Conservation (phyloP, 2,888 invertebrate genomes). For the Drosophila mettleri region DNA sequence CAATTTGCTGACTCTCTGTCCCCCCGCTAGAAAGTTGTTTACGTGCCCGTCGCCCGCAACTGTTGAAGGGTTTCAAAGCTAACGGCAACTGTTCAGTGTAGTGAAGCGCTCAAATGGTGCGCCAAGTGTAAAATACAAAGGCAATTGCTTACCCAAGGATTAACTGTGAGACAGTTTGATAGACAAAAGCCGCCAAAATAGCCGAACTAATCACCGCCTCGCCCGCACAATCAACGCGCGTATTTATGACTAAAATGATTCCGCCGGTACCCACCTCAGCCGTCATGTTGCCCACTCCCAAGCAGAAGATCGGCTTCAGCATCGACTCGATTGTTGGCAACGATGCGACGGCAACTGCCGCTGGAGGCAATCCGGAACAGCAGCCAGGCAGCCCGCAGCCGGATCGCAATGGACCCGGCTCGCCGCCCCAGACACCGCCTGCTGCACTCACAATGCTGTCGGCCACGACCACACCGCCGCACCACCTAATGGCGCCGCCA, state of each 20-base stretch:
- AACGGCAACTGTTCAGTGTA: slow-evolving; percentile 40
- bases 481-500: slow-evolving; percentile 74
- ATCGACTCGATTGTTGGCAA: slow-evolving; percentile 97
- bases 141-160: slow-evolving; percentile 37
- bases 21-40: slow-evolving; percentile 57
- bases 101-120: slow-evolving; percentile 56
- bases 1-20: slow-evolving; percentile 15
- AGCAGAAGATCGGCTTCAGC: slow-evolving; percentile 97
- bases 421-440: slow-evolving; percentile 82
- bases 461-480: slow-evolving; percentile 60
- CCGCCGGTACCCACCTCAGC: slow-evolving; percentile 97
- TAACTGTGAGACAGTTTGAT: slow-evolving; percentile 24
- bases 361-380: slow-evolving; percentile 54
- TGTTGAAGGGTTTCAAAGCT: slow-evolving; percentile 18
- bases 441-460: slow-evolving; percentile 57
- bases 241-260: slow-evolving; percentile 90
- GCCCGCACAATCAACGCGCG: slow-evolving; percentile 69
- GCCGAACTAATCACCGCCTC: slow-evolving; percentile 74
- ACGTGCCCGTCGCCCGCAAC: slow-evolving; percentile 28
- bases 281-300: slow-evolving; percentile 93
- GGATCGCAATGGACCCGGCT: slow-evolving; percentile 75
- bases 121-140: slow-evolving; percentile 39
- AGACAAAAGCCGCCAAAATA: slow-evolving; percentile 69
- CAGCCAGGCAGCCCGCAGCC: slow-evolving; percentile 66
- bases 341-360: slow-evolving; percentile 66